These are phyloP conservation scores for Drepanosiphum platanoidis DNA, from an alignment of 2,888 invertebrate genomes.

Conservation along the genomic window DNA sequence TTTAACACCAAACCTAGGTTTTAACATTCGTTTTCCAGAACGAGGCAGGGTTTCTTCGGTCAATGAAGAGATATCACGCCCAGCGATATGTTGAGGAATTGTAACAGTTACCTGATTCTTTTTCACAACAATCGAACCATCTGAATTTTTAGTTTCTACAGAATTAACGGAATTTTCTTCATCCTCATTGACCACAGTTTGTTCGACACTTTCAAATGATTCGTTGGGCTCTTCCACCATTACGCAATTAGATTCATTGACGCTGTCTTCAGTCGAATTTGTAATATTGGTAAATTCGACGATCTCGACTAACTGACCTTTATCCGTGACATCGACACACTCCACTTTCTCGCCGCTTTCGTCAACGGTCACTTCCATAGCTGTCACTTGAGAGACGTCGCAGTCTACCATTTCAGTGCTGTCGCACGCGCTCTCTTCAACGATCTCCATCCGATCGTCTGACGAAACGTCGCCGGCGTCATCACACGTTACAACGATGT, in stretches of 20 bases:
- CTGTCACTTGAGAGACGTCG: not conserved
- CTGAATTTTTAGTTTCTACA: slow-evolving; percentile 42
- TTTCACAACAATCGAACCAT: slow-evolving; percentile 12
- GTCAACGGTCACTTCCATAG: not conserved
- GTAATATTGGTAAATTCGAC: not conserved
- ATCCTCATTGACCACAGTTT: not conserved
- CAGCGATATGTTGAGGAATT: slow-evolving; percentile 67
- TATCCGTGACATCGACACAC: not conserved
- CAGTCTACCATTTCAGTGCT: not conserved
- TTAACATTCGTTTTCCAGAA: slow-evolving; percentile 67
- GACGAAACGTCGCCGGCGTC: not conserved
- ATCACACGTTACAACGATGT: not conserved
- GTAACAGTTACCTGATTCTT: slow-evolving; percentile 51
- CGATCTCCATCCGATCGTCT: not conserved
- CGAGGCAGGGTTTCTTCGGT: slow-evolving; percentile 66
- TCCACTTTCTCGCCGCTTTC: not conserved
- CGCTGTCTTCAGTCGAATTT: not conserved
- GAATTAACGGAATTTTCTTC: too few species aligned
- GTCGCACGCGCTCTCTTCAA: not conserved
- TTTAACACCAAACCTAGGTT: slow-evolving; percentile 69
- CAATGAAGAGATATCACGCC: slow-evolving; percentile 68
- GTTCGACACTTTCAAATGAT: not conserved
- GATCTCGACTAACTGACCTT: not conserved
- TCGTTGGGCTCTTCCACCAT: not conserved
- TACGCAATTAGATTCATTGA: not conserved